phyloP scores from a whole-genome alignment of 92 coral and sea anemone species.

The Scolanthus callimorphus region DNA sequence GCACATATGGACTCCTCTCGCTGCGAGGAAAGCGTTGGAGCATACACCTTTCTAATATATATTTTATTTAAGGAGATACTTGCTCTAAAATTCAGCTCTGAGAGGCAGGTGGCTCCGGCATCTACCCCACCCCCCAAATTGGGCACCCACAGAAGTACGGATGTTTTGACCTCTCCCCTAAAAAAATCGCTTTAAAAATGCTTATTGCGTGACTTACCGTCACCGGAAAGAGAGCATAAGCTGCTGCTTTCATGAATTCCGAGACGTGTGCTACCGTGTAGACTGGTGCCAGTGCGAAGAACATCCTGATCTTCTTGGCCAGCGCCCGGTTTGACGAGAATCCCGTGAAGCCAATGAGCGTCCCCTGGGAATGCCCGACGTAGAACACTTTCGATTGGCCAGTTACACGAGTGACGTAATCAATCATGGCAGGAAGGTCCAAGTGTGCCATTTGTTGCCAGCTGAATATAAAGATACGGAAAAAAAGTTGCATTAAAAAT shows the following conservation, averaged over 20 bases:
- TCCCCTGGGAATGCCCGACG: conserved; percentile 95
- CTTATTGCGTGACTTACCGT: conserved; percentile 50
- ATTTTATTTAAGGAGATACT: no score
- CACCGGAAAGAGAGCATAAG: conserved; percentile 66
- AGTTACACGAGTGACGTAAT: conserved; percentile 53
- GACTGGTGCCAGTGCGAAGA: conserved; percentile 92
- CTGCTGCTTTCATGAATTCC: conserved; percentile 48
- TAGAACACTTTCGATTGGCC: conserved; percentile 75
- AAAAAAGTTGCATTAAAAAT: no score
- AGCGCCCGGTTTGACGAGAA: conserved; percentile 70
- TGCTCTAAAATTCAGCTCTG: no score
- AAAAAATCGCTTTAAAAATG: no score
- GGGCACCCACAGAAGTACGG: no score
- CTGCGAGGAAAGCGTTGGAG: no score
- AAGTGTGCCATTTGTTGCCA: conserved; percentile 87
- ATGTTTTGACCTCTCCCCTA: no score
- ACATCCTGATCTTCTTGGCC: conserved; percentile 80
- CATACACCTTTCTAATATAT: no score
- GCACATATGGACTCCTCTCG: no score
- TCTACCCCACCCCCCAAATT: no score
- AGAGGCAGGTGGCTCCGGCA: no score
- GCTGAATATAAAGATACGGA: no score
- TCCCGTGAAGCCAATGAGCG: conserved; percentile 88
- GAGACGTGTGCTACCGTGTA: conserved; percentile 68
- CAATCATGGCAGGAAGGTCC: conserved; percentile 89